Percentiles rank a stretch among this genome's conserved stretches.
phyloP scores from a whole-genome alignment of 2,888 invertebrate genomes.

The Seira musarum region DNA sequence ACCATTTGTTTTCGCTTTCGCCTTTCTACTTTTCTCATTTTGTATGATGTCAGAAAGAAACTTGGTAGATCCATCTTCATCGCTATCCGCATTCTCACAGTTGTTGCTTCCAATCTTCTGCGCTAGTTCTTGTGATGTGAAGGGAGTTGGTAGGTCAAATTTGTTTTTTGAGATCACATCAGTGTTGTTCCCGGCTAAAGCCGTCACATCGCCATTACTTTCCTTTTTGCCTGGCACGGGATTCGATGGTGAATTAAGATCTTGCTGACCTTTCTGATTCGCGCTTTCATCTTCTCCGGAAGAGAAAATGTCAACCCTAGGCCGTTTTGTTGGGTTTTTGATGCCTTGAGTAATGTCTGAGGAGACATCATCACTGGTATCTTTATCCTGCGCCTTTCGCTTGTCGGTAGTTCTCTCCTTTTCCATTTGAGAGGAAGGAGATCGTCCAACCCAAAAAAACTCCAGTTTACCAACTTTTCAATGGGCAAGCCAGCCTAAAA shows the following conservation, averaged over 20 bases:
- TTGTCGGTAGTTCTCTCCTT: constrained; percentile 45
- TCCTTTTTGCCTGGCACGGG: constrained; percentile 1
- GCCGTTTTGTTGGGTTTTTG: constrained; percentile 48
- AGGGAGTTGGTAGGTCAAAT: constrained; percentile 42
- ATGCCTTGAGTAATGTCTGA: constrained; percentile 9
- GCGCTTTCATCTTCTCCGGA: constrained; percentile 38
- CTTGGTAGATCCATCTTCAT: constrained; percentile 47
- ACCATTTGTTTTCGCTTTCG: constrained; percentile 10
- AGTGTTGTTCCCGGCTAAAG: background rate
- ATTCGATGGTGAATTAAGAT: background rate
- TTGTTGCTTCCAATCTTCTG: constrained; percentile 31
- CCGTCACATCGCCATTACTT: background rate
- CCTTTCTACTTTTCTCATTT: constrained; percentile 38
- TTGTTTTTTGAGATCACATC: constrained; percentile 31
- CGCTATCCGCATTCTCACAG: constrained; percentile 27
- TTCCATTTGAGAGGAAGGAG: constrained; percentile 18
- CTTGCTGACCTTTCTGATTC: background rate
- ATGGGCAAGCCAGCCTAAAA: background rate
- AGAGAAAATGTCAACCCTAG: constrained; percentile 55
- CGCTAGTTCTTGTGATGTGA: constrained; percentile 43
- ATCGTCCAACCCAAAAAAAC: constrained; percentile 42
- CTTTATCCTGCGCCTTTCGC: constrained; percentile 57
- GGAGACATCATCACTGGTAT: constrained; percentile 24
- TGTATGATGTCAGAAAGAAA: constrained; percentile 41
- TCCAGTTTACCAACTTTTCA: constrained; percentile 39